These are phyloP conservation scores for Perognathus longimembris DNA, from an alignment of 2,113 vertebrate genomes.

Conservation along the genomic window DNA sequence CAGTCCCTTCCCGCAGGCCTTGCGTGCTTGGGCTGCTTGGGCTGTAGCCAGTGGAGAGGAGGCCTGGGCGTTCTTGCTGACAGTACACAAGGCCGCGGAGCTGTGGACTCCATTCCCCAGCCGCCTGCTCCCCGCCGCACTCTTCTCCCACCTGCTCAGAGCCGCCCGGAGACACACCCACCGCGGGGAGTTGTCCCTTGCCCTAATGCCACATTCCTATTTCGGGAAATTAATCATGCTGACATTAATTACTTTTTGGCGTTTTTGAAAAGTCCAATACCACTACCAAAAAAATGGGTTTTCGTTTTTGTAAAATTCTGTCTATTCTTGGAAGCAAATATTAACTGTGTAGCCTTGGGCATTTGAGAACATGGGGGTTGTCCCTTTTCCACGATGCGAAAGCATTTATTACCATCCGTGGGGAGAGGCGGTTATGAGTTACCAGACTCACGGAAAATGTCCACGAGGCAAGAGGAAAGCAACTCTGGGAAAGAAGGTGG, in stretches of 20 bases:
- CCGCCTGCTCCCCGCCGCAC: background rate
- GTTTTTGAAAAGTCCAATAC: too few relatives aligned
- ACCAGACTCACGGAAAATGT: too few relatives aligned
- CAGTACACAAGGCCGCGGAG: background rate
- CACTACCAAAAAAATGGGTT: background rate
- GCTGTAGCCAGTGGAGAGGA: too few relatives aligned
- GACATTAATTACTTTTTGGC: background rate
- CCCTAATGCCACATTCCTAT: accelerated
- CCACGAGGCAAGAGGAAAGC: background rate
- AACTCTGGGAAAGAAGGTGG: background rate
- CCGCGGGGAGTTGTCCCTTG: background rate
- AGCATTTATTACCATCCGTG: background rate
- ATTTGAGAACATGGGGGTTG: accelerated
- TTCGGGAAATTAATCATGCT: background rate
- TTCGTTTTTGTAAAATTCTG: background rate
- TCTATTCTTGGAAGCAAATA: background rate
- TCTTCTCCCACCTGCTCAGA: accelerated
- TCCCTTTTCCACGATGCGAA: background rate
- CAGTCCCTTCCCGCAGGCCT: too few relatives aligned
- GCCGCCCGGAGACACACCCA: accelerated
- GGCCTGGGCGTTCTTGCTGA: background rate
- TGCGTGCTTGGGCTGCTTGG: too few relatives aligned
- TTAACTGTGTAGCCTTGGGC: background rate
- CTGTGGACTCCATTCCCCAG: accelerated
- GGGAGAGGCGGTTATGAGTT: background rate